Base-by-base conservation (phyloP, 2,888 invertebrate genomes). In the Ectropis crepuscularia region DNA sequence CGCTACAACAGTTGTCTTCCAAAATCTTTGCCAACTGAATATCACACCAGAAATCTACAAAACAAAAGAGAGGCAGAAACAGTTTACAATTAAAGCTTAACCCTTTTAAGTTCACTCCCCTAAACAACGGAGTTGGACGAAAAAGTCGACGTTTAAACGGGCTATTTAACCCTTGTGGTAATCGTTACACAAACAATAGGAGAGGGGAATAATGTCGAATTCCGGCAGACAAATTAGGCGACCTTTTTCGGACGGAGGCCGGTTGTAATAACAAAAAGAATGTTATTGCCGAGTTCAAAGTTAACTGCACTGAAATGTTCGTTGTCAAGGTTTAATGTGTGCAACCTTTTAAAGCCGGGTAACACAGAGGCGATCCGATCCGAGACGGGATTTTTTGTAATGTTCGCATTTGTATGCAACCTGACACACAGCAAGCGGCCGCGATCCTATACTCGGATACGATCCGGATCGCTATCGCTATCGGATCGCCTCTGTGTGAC, bases 101-200 rank as follows among this genome's bases (percentile, higher is more conserved):
- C 90, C 90, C 90, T 87, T 90, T 87, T 81, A 82, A 83, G 82
- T 85, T 86, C 80, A 79, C 81, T 87, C 82, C 81, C 85, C 81
- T 83, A 81, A 85, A 83, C 81, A 82, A 78, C 81, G 81, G 84
- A 89, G 83, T 89, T 88, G 84, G 85, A 85, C 82, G 87, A 89
- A 90, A 90, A 90, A 89, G 81, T 88, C 84, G 79, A 79, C 83
- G 80, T 78, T 85, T 86, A 86, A 89, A 86, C 84, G 88, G 83
- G 85, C 89, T 87, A 90, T 89, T 91, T 89, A 89, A 89, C 88
- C 87, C 87, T 82, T 81, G 80, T 85, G 85, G 89, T 89, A 90
- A 90, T 89, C 88, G 87, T 81, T 89, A 89, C 87, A 87, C 86
- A 91, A 92, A 92, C 90, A 91, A 91, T 89, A 85, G 88, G 72